Percentiles rank a stretch among this genome's conserved stretches.
Evolutionary conservation across 2,797 vertebrate species (phyloP).

Genomic region (Caiman crocodilus): DNA sequence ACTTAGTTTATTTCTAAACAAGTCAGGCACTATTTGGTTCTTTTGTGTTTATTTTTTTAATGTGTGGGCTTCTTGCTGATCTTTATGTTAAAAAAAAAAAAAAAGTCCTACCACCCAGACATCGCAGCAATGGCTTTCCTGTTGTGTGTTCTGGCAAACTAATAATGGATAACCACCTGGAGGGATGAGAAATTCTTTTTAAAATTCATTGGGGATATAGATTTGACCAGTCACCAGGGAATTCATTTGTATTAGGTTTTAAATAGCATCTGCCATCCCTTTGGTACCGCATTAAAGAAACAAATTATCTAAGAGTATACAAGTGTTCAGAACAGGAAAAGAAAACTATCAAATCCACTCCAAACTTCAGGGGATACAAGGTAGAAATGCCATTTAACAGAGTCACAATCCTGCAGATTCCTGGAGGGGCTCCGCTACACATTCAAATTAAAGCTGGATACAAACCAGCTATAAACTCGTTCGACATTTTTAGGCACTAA

Average conservation of each 20-base stretch:
- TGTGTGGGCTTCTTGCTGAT: neutral
- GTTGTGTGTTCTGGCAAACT: neutral
- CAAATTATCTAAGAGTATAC: no score
- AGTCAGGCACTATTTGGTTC: neutral
- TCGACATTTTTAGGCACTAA: no score
- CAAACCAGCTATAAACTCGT: no score
- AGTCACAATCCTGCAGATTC: no score
- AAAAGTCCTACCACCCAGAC: neutral
- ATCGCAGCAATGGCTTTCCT: neutral
- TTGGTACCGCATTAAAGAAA: neutral
- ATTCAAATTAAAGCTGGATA: no score
- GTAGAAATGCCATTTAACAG: no score
- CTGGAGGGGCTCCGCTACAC: no score
- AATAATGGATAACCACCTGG: neutral
- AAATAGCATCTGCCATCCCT: neutral
- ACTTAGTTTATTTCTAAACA: neutral
- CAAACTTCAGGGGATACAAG: no score
- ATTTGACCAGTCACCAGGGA: neutral
- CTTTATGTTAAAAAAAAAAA: no score
- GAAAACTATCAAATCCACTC: neutral
- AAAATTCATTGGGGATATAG: no score
- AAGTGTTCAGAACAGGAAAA: neutral
- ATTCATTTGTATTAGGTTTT: neutral
- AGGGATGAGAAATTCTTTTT: neutral
- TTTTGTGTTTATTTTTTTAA: neutral